Conservation (phyloP, 2,888 invertebrate species). For the Clunio marinus region DNA sequence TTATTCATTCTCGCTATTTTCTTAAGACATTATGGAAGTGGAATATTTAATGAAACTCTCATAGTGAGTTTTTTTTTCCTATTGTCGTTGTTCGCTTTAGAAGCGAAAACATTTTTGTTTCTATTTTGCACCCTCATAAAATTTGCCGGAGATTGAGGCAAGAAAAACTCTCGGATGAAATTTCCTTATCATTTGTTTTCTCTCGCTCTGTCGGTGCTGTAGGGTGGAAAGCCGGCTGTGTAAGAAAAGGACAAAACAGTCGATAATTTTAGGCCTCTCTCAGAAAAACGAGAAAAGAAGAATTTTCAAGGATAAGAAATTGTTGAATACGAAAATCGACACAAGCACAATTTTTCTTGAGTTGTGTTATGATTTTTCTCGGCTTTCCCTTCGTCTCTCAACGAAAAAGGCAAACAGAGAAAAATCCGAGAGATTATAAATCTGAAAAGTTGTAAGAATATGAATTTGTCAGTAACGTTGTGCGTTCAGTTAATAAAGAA, state of each 20-base stretch:
- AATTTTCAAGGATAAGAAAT: slow-evolving; percentile 32
- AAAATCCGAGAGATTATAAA: too few species aligned
- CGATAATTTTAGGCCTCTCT: not conserved
- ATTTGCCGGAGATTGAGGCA: not conserved
- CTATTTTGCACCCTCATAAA: slow-evolving; percentile 6
- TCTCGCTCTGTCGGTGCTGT: not conserved
- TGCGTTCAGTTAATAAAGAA: too few species aligned
- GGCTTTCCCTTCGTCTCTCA: slow-evolving; percentile 11
- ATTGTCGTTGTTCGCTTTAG: too few species aligned
- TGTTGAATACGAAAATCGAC: slow-evolving; percentile 24
- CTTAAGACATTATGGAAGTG: slow-evolving; percentile 18
- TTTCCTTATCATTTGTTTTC: slow-evolving; percentile 19
- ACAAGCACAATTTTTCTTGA: not conserved
- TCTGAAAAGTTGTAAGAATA: too few species aligned
- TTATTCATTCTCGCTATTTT: not conserved
- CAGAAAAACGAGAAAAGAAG: not conserved
- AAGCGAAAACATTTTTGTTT: not conserved
- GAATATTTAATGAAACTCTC: slow-evolving; percentile 19
- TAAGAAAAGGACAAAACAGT: not conserved
- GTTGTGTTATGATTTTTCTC: not conserved
- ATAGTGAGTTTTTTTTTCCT: not conserved
- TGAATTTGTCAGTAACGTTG: too few species aligned
- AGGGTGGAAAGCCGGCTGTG: slow-evolving; percentile 27
- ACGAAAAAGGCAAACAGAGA: too few species aligned
- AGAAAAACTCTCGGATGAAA: slow-evolving; percentile 11